phyloP scores from a whole-genome alignment of 2,888 invertebrate species.

The Athripsodes cinereus region DNA sequence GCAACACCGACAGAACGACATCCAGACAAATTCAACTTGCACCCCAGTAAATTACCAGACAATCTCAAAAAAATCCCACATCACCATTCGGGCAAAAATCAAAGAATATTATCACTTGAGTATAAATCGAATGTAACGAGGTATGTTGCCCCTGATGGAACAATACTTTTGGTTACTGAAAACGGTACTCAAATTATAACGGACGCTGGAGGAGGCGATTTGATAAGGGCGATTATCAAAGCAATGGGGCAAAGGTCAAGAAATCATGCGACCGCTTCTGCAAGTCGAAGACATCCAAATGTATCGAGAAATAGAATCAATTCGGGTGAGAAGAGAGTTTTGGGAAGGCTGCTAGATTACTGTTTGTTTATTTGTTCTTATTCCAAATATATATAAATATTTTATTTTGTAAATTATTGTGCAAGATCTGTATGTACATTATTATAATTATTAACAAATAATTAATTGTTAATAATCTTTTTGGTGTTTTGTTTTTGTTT shows the following conservation, averaged over 20 bases:
- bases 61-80: conserved; percentile 9
- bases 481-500: no score
- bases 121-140: conserved; percentile 47
- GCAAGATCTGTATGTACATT: conserved; percentile 17
- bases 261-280: conserved; percentile 33
- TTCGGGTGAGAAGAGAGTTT: conserved; percentile 15
- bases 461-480: no score
- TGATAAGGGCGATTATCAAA: conserved; percentile 50
- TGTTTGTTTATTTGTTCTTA: conserved; percentile 5
- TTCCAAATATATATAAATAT: conserved; percentile 5
- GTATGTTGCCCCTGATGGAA: conserved; percentile 56
- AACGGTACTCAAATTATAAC: conserved; percentile 57
- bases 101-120: conserved; percentile 36
- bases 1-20: conserved; percentile 23
- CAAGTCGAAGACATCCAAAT: conserved; percentile 20
- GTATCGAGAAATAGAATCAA: conserved; percentile 22
- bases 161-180: conserved; percentile 58
- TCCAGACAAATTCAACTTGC: conserved; percentile 27
- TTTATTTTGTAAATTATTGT: conserved; percentile 9
- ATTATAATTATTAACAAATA: no score
- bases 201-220: conserved; percentile 48
- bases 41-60: conserved; percentile 26
- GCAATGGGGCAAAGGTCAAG: conserved; percentile 33
- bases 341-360: no score
- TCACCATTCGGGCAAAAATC: conserved; percentile 32